A percentile compares a stretch with the other conserved stretches of the same genome.
Conservation (phyloP, 2,113 vertebrate species). For the Romanogobio albipinnatus region DNA sequence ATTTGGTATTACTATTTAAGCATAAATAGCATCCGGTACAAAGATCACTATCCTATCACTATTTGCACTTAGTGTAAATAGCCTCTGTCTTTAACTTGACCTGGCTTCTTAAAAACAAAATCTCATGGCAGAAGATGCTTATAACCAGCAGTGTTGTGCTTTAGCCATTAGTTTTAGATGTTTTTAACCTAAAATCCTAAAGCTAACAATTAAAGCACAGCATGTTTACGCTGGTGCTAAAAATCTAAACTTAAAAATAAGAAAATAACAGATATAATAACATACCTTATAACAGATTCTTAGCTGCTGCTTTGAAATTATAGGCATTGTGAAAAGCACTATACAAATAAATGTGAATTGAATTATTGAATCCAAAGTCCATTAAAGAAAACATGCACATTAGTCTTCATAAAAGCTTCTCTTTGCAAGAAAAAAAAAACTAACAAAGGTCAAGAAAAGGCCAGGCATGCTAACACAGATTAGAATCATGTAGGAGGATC, state of each 20-base stretch:
- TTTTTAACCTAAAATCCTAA: neutral
- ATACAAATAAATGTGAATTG: too few species aligned
- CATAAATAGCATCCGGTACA: neutral
- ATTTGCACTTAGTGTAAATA: neutral
- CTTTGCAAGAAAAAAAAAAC: neutral
- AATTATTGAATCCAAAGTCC: neutral
- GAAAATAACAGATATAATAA: too few species aligned
- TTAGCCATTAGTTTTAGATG: neutral
- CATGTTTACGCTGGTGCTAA: neutral
- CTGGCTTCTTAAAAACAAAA: neutral
- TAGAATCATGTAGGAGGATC: conserved; percentile 11
- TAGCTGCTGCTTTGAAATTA: too few species aligned
- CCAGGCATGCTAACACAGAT: conserved; percentile 31
- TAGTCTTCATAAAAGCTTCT: neutral
- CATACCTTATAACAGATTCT: too few species aligned
- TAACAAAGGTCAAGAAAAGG: conserved; percentile 11
- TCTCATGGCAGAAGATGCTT: neutral
- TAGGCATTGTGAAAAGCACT: too few species aligned
- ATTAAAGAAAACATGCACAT: conserved; percentile 4
- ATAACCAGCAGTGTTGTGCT: neutral
- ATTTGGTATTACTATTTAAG: neutral
- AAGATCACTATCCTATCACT: too few species aligned
- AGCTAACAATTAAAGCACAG: neutral
- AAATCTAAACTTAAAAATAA: too few species aligned
- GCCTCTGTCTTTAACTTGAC: neutral